These are phyloP conservation scores for Caenorhabditis parvicauda DNA, from an alignment of 2,888 invertebrate species.

Conservation along the genomic window DNA sequence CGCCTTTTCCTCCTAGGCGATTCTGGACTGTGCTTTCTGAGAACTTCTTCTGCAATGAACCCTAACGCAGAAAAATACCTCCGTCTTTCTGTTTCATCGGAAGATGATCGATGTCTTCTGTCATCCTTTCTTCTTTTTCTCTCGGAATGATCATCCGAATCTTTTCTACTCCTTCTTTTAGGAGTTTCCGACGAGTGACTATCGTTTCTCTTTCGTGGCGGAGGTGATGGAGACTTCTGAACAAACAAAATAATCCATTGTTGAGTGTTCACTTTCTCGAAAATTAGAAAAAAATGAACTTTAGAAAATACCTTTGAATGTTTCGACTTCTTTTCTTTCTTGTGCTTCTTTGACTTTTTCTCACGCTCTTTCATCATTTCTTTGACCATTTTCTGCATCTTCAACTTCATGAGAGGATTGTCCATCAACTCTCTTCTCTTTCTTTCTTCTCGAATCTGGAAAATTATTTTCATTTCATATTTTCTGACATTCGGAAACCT, in stretches of 20 bases:
- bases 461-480: not conserved
- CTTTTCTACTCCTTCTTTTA: slow-evolving; percentile 3
- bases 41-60: slow-evolving; percentile 1
- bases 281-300: not conserved
- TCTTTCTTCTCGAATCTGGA: slow-evolving; percentile 48
- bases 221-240: not conserved
- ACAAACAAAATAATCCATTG: slow-evolving; percentile 12
- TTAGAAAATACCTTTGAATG: slow-evolving; percentile 1
- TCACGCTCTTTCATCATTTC: slow-evolving; percentile 29
- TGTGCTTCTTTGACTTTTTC: slow-evolving; percentile 21
- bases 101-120: slow-evolving; percentile 4
- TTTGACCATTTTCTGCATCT: slow-evolving; percentile 45
- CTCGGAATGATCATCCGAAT: slow-evolving; percentile 5
- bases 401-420: slow-evolving; percentile 51
- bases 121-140: slow-evolving; percentile 10
- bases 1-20: slow-evolving; percentile 1
- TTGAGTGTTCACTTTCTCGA: slow-evolving; percentile 16
- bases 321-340: slow-evolving; percentile 20
- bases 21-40: not conserved
- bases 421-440: slow-evolving; percentile 45
- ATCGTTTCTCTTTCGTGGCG: slow-evolving; percentile 1
- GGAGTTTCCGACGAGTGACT: slow-evolving; percentile 1
- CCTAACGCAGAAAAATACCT: slow-evolving; percentile 6
- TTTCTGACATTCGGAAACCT: slow-evolving; percentile 24
- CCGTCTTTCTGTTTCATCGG: slow-evolving; percentile 8